These are phyloP conservation scores for Erethizon dorsatum DNA, from an alignment of 2,797 vertebrate species.

Conservation along the genomic window DNA sequence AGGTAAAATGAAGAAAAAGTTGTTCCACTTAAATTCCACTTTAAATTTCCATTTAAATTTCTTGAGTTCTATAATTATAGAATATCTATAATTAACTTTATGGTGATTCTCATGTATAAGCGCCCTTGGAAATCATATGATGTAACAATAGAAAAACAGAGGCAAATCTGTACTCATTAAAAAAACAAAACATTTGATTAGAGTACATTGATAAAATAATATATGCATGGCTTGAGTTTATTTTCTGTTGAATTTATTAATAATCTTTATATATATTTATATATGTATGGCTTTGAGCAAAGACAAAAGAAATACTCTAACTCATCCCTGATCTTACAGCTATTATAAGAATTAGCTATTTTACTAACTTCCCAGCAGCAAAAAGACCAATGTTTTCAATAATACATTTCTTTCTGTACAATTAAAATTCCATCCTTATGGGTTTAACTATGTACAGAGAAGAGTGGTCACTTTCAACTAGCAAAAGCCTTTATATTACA, in stretches of 20 bases:
- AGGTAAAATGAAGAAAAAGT: not conserved
- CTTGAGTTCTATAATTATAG: not conserved
- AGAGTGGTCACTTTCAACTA: constrained; percentile 89
- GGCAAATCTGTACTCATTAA: constrained; percentile 51
- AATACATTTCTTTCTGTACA: constrained; percentile 91
- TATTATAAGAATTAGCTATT: constrained; percentile 88
- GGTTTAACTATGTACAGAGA: constrained; percentile 90
- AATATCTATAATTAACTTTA: constrained; percentile 57
- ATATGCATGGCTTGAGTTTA: constrained; percentile 86
- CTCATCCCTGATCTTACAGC: constrained; percentile 90
- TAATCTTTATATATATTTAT: constrained; percentile 90
- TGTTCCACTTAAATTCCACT: not conserved
- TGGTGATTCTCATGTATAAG: constrained; percentile 22
- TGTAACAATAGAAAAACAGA: constrained; percentile 58
- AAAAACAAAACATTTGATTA: constrained; percentile 73
- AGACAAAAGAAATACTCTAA: constrained; percentile 91
- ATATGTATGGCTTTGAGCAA: constrained; percentile 93
- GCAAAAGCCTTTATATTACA: constrained; percentile 91
- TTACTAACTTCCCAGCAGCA: constrained; percentile 88
- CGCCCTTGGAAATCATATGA: constrained; percentile 27
- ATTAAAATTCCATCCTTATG: constrained; percentile 88
- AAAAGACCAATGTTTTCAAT: constrained; percentile 88
- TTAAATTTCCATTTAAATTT: not conserved
- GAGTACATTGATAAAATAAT: constrained; percentile 85
- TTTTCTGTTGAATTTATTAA: constrained; percentile 92